These are phyloP conservation scores for Chaetodon auriga DNA, from an alignment of 2,113 vertebrate species.

Conservation along the genomic window DNA sequence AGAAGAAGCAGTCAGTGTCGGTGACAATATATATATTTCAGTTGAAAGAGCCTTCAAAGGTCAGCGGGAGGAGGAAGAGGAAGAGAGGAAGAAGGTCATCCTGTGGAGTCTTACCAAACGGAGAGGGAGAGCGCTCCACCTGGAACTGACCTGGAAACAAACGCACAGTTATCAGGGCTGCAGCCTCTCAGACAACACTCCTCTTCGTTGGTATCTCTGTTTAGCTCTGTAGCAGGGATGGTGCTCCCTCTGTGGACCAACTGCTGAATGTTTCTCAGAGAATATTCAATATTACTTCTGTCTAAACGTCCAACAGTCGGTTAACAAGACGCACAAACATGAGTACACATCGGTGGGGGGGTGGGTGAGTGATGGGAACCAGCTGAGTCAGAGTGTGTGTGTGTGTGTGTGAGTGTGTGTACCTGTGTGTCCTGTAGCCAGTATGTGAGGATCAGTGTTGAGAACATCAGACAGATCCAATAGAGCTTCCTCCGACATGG, in stretches of 20 bases:
- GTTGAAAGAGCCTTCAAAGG: neutral
- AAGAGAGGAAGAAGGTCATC: slow-evolving; percentile 3
- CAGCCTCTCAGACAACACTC: neutral
- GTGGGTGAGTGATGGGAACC: neutral
- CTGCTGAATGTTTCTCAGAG: neutral
- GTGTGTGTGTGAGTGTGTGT: slow-evolving; percentile 12
- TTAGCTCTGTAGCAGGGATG: neutral
- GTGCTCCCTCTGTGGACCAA: neutral
- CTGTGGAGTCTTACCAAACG: slow-evolving; percentile 92
- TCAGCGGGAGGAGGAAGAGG: neutral
- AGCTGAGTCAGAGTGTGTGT: too few species aligned
- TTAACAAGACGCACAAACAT: too few species aligned
- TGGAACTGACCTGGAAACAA: slow-evolving; percentile 98
- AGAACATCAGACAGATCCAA: slow-evolving; percentile 93
- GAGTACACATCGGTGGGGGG: neutral
- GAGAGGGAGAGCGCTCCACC: slow-evolving; percentile 92
- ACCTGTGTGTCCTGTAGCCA: slow-evolving; percentile 82
- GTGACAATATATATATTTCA: too few species aligned
- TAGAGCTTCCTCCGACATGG: slow-evolving; percentile 88
- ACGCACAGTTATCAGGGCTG: slow-evolving; percentile 81
- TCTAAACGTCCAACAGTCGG: too few species aligned
- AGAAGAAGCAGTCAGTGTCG: neutral
- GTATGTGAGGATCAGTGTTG: slow-evolving; percentile 94
- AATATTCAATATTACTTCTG: too few species aligned
- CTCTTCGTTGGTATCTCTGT: slow-evolving; percentile 9